Percentiles rank a stretch among this genome's conserved stretches.
phyloP scores from a whole-genome alignment of 1,140 invertebrate genomes.

The Amyelois transitella region DNA sequence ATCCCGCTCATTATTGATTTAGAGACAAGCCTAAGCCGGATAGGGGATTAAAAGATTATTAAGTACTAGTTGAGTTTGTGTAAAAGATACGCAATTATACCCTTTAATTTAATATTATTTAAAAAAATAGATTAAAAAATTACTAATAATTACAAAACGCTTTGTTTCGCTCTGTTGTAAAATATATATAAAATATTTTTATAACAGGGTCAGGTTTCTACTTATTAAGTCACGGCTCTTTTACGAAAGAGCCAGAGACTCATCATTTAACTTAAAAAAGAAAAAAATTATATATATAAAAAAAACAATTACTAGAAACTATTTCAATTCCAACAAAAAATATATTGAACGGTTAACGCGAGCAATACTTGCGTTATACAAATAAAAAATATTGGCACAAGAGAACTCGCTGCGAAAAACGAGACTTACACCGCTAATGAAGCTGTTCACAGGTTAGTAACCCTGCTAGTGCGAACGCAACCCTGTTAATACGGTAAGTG shows the following conservation, averaged over 20 bases:
- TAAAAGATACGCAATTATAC: slow-evolving; percentile 11
- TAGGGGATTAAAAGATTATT: no score
- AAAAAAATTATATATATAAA: no score
- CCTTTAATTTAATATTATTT: slow-evolving; percentile 1
- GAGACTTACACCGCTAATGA: neutral
- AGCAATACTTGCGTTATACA: no score
- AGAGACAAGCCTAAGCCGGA: slow-evolving; percentile 25
- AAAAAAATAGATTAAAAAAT: neutral
- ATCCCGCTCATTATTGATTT: slow-evolving; percentile 30
- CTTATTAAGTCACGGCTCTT: neutral
- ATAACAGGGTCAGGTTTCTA: no score
- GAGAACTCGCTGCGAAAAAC: neutral
- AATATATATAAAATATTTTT: neutral
- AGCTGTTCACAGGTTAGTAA: neutral
- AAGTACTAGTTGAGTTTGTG: slow-evolving; percentile 20
- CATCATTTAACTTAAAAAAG: no score
- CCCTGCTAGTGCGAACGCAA: neutral
- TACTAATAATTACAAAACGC: no score
- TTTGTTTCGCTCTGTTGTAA: neutral
- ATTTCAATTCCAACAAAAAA: no score
- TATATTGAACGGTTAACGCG: no score
- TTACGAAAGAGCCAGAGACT: neutral
- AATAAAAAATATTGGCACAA: neutral
- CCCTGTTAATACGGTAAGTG: slow-evolving; percentile 22
- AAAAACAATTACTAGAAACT: no score